Conservation (phyloP, 2,113 vertebrate species). For the Microtus ochrogaster region DNA sequence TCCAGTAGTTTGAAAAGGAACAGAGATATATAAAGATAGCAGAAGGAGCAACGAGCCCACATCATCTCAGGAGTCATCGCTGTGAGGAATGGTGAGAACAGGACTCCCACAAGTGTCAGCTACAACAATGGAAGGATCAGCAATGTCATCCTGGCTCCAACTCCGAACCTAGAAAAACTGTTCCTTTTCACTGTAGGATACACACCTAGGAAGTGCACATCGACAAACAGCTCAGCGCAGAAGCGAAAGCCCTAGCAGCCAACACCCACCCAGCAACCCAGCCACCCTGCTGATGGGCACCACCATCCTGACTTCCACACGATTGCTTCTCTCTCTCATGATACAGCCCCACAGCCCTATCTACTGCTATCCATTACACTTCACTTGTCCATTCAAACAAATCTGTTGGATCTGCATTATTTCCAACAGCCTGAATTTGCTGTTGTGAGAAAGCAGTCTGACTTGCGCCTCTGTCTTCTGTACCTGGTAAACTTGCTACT, state of each 20-base stretch:
- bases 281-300: not conserved
- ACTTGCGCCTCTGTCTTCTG: not conserved
- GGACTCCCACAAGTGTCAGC: too few species aligned
- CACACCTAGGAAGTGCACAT: not conserved
- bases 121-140: not conserved
- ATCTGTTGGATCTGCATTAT: not conserved
- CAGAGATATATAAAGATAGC: not conserved
- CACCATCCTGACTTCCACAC: not conserved
- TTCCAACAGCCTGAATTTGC: not conserved
- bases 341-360: not conserved
- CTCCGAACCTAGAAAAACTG: not conserved
- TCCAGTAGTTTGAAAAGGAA: not conserved
- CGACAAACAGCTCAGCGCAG: not conserved
- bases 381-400: not conserved
- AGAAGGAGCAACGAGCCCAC: not conserved
- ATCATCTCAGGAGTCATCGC: not conserved
- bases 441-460: not conserved
- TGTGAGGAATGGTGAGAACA: not conserved
- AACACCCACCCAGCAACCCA: fast-evolving
- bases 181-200: not conserved
- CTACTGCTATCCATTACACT: not conserved
- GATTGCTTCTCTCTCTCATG: not conserved
- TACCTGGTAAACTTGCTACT: not conserved
- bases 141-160: not conserved
- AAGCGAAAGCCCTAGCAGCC: too few species aligned